Evolutionary conservation across 2,113 vertebrate species (phyloP).

Genomic region (Etheostoma spectabile): DNA sequence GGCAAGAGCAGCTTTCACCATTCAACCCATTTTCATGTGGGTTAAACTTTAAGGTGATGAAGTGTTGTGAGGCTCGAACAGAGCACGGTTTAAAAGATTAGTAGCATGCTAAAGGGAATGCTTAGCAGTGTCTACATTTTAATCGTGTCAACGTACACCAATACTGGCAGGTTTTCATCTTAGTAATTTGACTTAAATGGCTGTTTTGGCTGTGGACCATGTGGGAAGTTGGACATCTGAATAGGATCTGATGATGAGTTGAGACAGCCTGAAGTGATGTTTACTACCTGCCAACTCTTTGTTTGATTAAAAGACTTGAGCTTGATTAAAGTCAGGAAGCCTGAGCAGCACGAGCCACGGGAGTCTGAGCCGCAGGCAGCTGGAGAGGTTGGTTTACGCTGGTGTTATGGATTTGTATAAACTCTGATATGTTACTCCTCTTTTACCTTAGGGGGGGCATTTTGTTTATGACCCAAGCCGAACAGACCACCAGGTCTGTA

Average conservation of each 20-base stretch:
- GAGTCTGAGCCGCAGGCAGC: conserved; percentile 33
- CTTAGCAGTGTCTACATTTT: not conserved
- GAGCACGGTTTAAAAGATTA: not conserved
- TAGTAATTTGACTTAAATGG: conserved; percentile 25
- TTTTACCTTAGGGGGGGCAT: conserved; percentile 58
- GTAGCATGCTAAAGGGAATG: conserved; percentile 1
- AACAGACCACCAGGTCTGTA: conserved; percentile 72
- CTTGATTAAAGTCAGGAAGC: conserved; percentile 47
- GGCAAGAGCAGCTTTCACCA: conserved; percentile 19
- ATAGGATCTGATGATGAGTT: conserved; percentile 5
- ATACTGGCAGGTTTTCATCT: not conserved
- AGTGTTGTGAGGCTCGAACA: not conserved
- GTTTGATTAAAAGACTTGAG: conserved; percentile 52
- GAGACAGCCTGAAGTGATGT: conserved; percentile 37
- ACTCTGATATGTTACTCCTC: conserved; percentile 57
- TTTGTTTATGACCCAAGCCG: conserved; percentile 65
- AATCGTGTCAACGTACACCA: not conserved
- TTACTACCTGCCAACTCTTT: conserved; percentile 36
- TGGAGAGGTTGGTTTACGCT: conserved; percentile 30
- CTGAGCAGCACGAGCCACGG: not conserved
- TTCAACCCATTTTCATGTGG: not conserved
- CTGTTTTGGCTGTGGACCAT: conserved; percentile 5
- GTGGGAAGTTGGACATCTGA: conserved; percentile 10
- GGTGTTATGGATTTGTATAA: conserved; percentile 62
- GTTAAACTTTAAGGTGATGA: not conserved